Evolutionary conservation across 1,140 invertebrate genomes (phyloP).

Genomic region (Whitmania pigra): DNA sequence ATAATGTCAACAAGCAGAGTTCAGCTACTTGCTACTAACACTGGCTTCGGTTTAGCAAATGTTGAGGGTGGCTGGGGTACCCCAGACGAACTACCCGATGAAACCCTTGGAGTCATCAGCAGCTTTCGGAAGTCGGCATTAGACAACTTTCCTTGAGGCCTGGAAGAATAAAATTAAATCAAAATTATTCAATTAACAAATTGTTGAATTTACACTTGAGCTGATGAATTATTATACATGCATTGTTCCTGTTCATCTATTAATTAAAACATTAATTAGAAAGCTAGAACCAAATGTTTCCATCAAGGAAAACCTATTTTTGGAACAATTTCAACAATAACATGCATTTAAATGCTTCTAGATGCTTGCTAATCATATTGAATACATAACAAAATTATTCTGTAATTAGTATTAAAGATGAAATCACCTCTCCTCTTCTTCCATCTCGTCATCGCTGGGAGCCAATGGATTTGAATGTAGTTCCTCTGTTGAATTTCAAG

Average conservation of each 20-base stretch:
- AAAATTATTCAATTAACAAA: too few relatives aligned
- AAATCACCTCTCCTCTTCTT: not conserved
- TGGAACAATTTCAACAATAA: too few relatives aligned
- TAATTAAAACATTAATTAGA: too few relatives aligned
- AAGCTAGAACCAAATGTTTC: too few relatives aligned
- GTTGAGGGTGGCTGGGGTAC: not conserved
- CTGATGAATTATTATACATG: too few relatives aligned
- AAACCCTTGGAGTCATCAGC: slow-evolving; percentile 72
- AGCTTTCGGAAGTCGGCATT: slow-evolving; percentile 94
- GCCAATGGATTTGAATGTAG: not conserved
- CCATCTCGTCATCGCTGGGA: not conserved
- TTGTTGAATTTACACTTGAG: too few relatives aligned
- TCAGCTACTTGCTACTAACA: not conserved
- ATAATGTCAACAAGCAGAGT: not conserved
- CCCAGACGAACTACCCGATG: slow-evolving; percentile 13
- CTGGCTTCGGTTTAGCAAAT: slow-evolving; percentile 17
- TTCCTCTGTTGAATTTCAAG: not conserved
- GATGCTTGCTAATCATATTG: too few relatives aligned
- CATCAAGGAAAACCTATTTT: too few relatives aligned
- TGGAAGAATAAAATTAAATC: slow-evolving; percentile 15
- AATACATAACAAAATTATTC: too few relatives aligned
- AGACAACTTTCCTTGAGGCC: slow-evolving; percentile 51
- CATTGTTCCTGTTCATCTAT: too few relatives aligned
- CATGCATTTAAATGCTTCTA: too few relatives aligned
- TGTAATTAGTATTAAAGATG: not conserved